Conservation (phyloP, 1,140 invertebrate species). For the Papilio polytes region DNA sequence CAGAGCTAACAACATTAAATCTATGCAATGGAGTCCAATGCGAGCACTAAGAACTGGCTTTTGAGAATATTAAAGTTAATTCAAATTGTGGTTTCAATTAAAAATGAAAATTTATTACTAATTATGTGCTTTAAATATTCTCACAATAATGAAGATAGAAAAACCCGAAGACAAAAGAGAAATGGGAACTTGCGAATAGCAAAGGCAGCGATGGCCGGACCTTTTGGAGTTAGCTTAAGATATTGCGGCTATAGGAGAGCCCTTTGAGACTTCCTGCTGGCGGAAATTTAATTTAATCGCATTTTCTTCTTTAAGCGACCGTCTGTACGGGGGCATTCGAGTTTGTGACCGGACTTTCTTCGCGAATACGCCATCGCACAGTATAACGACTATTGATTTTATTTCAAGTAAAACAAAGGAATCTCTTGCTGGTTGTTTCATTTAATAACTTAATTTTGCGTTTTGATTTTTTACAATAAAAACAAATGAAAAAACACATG, state of each 20-base stretch:
- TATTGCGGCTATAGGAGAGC: slow-evolving; percentile 73
- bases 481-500: too few relatives aligned
- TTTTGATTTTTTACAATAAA: not conserved
- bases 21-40: not conserved
- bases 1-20: not conserved
- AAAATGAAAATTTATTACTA: not conserved
- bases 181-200: slow-evolving; percentile 41
- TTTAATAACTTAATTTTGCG: not conserved
- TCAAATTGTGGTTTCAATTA: not conserved
- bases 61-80: not conserved
- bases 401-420: slow-evolving; percentile 32
- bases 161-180: slow-evolving; percentile 10
- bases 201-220: slow-evolving; percentile 54
- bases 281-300: slow-evolving; percentile 81
- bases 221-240: slow-evolving; percentile 64
- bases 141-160: slow-evolving; percentile 9
- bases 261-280: slow-evolving; percentile 75
- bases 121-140: not conserved
- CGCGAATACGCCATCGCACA: slow-evolving; percentile 41
- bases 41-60: not conserved
- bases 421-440: slow-evolving; percentile 35
- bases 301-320: slow-evolving; percentile 77
- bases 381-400: slow-evolving; percentile 37
- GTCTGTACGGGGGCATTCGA: slow-evolving; percentile 61
- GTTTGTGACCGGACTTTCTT: slow-evolving; percentile 60